Conservation (phyloP, 2,797 vertebrate genomes). For the Gymnopithys bicolor region DNA sequence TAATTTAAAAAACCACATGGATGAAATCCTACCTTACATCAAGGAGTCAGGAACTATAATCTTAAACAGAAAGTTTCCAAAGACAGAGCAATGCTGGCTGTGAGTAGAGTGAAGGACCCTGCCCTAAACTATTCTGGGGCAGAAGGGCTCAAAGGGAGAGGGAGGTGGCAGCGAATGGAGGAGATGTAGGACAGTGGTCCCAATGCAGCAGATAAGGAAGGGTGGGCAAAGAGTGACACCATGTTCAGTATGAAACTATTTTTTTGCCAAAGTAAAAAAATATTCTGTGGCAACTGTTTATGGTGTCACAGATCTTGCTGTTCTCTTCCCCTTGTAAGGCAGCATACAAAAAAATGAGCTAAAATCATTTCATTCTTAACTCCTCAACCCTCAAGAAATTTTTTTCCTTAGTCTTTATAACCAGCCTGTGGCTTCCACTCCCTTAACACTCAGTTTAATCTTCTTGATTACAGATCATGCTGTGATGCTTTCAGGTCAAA, state of each 20-base stretch:
- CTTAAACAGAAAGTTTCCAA: background rate
- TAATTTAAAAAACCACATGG: no score
- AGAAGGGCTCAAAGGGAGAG: background rate
- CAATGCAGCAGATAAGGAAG: background rate
- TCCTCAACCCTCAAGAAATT: background rate
- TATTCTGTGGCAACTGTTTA: background rate
- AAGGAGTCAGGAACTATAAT: background rate
- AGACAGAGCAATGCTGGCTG: background rate
- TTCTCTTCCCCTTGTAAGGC: background rate
- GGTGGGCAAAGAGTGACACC: background rate
- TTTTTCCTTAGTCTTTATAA: background rate
- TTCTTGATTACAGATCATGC: background rate
- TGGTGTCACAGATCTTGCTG: background rate
- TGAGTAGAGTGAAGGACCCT: background rate
- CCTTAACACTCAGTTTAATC: background rate
- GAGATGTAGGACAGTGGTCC: background rate
- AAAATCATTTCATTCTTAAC: accelerated
- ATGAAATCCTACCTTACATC: background rate
- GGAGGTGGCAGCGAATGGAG: background rate
- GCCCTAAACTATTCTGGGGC: background rate
- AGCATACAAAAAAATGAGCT: background rate
- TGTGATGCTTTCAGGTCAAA: slow-evolving; percentile 12
- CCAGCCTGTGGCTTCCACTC: background rate
- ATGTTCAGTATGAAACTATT: background rate
- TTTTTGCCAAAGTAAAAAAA: background rate